Base-by-base conservation (phyloP, 2,888 invertebrate species). In the Teinopalpus imperialis region DNA sequence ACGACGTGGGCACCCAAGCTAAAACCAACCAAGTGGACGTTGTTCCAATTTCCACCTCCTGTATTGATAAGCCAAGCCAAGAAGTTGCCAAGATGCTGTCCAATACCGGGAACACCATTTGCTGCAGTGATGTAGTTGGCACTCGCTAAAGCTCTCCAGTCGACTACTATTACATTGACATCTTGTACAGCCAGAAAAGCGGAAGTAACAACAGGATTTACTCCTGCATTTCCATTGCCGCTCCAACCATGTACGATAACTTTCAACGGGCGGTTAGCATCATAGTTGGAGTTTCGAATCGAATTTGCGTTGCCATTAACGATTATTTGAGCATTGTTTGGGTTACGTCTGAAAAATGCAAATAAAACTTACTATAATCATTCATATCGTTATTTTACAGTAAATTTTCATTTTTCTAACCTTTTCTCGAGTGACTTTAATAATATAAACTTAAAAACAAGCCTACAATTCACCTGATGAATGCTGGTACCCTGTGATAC, bases 1-100 rank as follows among this genome's bases (percentile, higher is more conserved):
- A 80, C 80, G 1, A 87, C 66, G 53, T 90, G 90, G 41, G 87
- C 83, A 0, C 90, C 89, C 52, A 90, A 69, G 52, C 88, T 88
- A 66, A 80, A 79, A 8, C 90, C 90, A 3, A 88, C 61, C 5
- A 89, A 59, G 49, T 90, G 89, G 0, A 87, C 66, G 37, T 79
- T 71, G 49, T 74, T 74, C 70, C 76, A 73, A 51, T 77, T 71
- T 2, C 79, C 75, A 16, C 85, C 82, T 13, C 67, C 70, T 0
- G 60, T 74, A 35, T 69, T 51, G 20, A 86, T 60, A 8, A 85
- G 69, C 77, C 82, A 86, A 5, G 67, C 61, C 3, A 90, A 52
- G 61, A 90, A 85, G 43, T 72, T 61, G 2, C 87, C 89, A 1
- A 86, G 63, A 43, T 56, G 63, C 35, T 68, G 62, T 0, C 87